Conservation (phyloP, 1,140 invertebrate species). For the Anoplolepis gracilipes region DNA sequence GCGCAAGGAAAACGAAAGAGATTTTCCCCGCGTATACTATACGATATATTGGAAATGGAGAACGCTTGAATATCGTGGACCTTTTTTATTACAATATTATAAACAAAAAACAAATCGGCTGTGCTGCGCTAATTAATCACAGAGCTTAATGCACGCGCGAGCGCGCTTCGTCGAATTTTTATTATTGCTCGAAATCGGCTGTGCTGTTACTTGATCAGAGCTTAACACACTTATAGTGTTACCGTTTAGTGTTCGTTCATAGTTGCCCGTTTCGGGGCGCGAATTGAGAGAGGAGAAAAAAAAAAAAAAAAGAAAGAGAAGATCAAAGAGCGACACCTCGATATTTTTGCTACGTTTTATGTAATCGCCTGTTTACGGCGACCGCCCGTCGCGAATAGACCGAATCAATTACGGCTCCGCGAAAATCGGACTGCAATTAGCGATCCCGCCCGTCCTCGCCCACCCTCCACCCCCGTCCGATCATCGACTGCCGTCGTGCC, state of each 20-base stretch:
- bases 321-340: conserved; percentile 15
- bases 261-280: background rate
- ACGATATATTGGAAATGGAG: background rate
- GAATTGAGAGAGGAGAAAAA: background rate
- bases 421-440: conserved; percentile 27
- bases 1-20: background rate
- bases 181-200: conserved; percentile 66
- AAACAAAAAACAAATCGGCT: conserved; percentile 38
- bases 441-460: background rate
- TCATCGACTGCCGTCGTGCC: conserved; percentile 19
- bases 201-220: conserved; percentile 69
- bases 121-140: conserved; percentile 29
- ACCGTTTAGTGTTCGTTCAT: conserved; percentile 32
- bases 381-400: conserved; percentile 21
- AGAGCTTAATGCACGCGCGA: conserved; percentile 41
- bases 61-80: background rate
- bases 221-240: conserved; percentile 64
- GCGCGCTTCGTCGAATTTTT: conserved; percentile 18
- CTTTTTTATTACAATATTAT: conserved; percentile 14
- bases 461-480: conserved; percentile 35
- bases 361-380: conserved; percentile 53
- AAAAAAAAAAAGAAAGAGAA: background rate
- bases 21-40: background rate
- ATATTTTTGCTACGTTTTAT: conserved; percentile 81
- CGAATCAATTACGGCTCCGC: background rate